phyloP scores from a whole-genome alignment of 2,113 vertebrate genomes.

The Circaetus gallicus region DNA sequence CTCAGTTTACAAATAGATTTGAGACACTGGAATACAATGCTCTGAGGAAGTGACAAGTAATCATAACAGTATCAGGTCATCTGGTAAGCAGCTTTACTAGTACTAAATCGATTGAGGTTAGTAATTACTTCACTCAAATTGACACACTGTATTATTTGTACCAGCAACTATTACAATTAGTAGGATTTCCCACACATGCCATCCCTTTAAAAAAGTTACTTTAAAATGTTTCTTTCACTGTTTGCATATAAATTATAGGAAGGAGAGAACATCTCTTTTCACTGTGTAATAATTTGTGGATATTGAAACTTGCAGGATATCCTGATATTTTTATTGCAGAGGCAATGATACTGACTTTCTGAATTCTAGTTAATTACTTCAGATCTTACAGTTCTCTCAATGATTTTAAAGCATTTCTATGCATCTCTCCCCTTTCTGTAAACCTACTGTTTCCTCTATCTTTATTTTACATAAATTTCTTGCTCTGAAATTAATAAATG shows the following conservation, averaged over 20 bases:
- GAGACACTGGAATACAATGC: neutral
- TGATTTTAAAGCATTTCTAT: neutral
- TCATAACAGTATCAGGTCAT: neutral
- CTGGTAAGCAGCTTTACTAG: neutral
- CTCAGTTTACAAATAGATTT: neutral
- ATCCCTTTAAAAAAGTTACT: neutral
- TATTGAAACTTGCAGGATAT: neutral
- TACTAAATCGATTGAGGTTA: neutral
- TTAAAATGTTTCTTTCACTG: neutral
- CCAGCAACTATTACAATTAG: neutral
- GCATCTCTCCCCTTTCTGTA: neutral
- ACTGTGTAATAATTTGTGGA: neutral
- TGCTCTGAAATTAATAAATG: neutral
- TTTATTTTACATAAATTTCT: neutral
- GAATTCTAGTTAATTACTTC: neutral
- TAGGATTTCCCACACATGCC: neutral
- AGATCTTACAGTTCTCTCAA: neutral
- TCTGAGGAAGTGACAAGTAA: neutral
- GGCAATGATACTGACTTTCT: neutral
- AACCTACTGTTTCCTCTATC: neutral
- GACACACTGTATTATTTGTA: neutral
- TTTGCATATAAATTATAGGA: neutral
- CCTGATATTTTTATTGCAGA: neutral
- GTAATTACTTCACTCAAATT: neutral
- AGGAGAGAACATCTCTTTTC: neutral